phyloP scores from a whole-genome alignment of 2,797 vertebrate species.

The Serranus cabrilla region DNA sequence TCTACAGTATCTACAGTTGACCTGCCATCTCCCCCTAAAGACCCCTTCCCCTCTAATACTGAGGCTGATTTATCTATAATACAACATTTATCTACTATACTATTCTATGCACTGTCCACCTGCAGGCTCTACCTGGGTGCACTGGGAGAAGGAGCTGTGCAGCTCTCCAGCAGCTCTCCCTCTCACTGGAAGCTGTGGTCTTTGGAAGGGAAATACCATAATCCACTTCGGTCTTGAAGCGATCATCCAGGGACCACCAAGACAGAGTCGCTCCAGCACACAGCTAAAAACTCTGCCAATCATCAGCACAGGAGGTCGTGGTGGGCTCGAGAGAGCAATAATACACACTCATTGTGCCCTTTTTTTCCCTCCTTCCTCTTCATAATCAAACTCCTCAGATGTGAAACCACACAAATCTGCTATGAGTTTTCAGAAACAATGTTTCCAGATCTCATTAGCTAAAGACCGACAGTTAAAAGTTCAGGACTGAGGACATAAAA shows the following conservation, averaged over 20 bases:
- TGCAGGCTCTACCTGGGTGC: conserved; percentile 25
- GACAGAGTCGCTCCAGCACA: conserved; percentile 46
- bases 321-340: conserved; percentile 47
- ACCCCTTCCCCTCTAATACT: not conserved
- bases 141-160: not conserved
- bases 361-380: conserved; percentile 31
- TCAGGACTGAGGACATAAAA: conserved; percentile 38
- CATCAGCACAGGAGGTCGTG: conserved; percentile 53
- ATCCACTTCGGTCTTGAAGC: conserved; percentile 74
- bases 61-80: conserved; percentile 3
- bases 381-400: conserved; percentile 58
- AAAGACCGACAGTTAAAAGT: conserved; percentile 37
- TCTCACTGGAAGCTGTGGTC: conserved; percentile 69
- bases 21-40: no score
- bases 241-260: conserved; percentile 72
- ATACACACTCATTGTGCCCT: conserved; percentile 42
- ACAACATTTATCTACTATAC: not conserved
- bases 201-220: conserved; percentile 69
- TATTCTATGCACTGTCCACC: conserved; percentile 3
- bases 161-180: conserved; percentile 15
- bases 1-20: no score
- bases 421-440: conserved; percentile 46
- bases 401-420: conserved; percentile 64
- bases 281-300: conserved; percentile 40
- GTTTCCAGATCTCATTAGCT: conserved; percentile 70